A percentile compares a stretch with the other conserved stretches of the same genome.
Conservation (phyloP, 2,113 vertebrate species). For the Paratilapia polleni region DNA sequence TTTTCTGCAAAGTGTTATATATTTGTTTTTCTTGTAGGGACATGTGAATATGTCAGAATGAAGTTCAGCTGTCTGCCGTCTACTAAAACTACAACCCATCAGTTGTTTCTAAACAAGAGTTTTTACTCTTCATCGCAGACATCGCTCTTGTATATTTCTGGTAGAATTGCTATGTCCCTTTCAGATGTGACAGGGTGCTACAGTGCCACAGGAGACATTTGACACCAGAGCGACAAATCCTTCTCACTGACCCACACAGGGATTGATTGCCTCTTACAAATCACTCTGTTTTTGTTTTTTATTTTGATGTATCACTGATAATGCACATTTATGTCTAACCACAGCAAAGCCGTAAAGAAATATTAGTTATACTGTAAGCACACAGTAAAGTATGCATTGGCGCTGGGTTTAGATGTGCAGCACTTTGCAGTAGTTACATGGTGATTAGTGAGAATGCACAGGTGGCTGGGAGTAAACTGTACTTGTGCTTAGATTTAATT, state of each 20-base stretch:
- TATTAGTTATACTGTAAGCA: constrained; percentile 38
- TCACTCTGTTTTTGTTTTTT: constrained; percentile 15
- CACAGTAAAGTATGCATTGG: constrained; percentile 9
- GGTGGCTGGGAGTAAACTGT: background rate
- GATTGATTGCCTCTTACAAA: constrained; percentile 50
- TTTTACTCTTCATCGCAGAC: background rate
- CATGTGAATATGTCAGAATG: background rate
- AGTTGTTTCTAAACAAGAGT: background rate
- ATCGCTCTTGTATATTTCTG: constrained; percentile 20
- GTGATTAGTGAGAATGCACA: constrained; percentile 2
- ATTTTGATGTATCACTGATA: constrained; percentile 23
- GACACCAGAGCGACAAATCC: constrained; percentile 19
- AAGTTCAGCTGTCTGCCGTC: too few relatives aligned
- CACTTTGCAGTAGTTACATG: constrained; percentile 26
- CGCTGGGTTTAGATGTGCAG: background rate
- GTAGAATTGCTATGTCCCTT: background rate
- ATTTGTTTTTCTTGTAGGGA: background rate
- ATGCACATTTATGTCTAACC: constrained; percentile 22
- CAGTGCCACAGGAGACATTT: constrained; percentile 48
- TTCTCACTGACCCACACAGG: background rate
- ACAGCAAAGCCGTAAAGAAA: constrained; percentile 38
- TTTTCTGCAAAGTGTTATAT: background rate
- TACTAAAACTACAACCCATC: background rate
- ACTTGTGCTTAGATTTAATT: constrained; percentile 36
- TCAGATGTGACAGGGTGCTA: constrained; percentile 42